Evolutionary conservation across 2,888 invertebrate species (phyloP).

Genomic region (Horisme vitalbata): DNA sequence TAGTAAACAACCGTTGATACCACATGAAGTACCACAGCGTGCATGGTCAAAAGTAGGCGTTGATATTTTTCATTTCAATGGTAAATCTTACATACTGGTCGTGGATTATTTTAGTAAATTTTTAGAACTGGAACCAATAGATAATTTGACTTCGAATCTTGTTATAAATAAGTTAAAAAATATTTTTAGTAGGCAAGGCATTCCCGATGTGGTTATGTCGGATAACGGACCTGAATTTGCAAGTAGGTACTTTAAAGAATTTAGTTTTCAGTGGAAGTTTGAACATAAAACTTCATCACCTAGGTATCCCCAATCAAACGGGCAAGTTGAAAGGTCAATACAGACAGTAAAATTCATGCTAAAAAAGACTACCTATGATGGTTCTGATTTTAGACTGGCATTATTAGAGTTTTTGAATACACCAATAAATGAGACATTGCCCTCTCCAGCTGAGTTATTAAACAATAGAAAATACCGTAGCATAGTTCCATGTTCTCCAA

Average conservation of each 20-base stretch:
- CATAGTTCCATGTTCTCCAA: constrained; percentile 2
- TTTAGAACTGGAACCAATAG: constrained; percentile 14
- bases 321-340: constrained; percentile 22
- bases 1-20: background rate
- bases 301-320: constrained; percentile 27
- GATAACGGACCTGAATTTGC: constrained; percentile 29
- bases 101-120: constrained; percentile 26
- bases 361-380: constrained; percentile 18
- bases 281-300: constrained; percentile 30
- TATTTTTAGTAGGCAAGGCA: constrained; percentile 29
- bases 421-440: constrained; percentile 1
- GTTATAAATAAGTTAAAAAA: constrained; percentile 25
- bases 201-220: constrained; percentile 23
- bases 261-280: constrained; percentile 21
- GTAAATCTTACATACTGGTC: constrained; percentile 16
- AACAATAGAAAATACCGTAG: constrained; percentile 2
- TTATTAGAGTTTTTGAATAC: constrained; percentile 10
- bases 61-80: constrained; percentile 15
- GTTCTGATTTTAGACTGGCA: constrained; percentile 1
- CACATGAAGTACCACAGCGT: constrained; percentile 21
- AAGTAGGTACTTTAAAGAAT: constrained; percentile 17
- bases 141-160: constrained; percentile 3
- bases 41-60: constrained; percentile 24
- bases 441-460: constrained; percentile 12
- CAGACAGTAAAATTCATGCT: constrained; percentile 28